These are phyloP conservation scores for Oncorhynchus masou DNA, from an alignment of 2,113 vertebrate genomes.

Conservation along the genomic window DNA sequence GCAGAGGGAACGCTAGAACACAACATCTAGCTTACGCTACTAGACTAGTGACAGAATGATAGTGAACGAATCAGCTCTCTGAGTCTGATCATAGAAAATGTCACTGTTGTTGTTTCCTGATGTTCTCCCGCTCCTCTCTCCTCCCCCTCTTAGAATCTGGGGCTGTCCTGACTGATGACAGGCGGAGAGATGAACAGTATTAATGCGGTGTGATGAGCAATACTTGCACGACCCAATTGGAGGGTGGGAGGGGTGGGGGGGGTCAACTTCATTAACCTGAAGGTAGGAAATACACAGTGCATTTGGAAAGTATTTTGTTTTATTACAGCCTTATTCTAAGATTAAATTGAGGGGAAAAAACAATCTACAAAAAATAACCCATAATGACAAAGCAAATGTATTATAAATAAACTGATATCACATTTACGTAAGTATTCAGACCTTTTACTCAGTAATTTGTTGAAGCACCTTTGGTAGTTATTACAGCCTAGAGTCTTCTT, in stretches of 20 bases:
- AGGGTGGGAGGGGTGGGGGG: conserved; percentile 31
- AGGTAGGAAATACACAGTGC: neutral
- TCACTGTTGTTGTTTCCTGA: conserved; percentile 31
- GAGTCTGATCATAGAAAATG: conserved; percentile 10
- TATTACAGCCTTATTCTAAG: no score
- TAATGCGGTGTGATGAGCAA: conserved; percentile 60
- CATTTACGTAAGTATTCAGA: no score
- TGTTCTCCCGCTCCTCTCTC: conserved; percentile 20
- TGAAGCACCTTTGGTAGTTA: no score
- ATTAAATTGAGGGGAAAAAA: no score
- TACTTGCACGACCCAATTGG: conserved; percentile 62
- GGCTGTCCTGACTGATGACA: conserved; percentile 46
- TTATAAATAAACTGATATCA: no score
- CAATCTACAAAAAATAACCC: neutral
- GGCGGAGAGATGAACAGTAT: conserved; percentile 65
- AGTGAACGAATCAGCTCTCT: neutral
- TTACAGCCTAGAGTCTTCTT: no score
- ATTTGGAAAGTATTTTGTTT: no score
- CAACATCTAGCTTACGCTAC: no score
- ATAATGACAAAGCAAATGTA: no score
- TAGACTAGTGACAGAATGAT: neutral
- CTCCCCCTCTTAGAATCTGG: conserved; percentile 29
- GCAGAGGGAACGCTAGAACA: no score
- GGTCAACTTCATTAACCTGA: neutral
- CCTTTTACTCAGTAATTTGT: no score